Conservation (phyloP, 2,888 invertebrate species). For the Ptychoptera albimana region DNA sequence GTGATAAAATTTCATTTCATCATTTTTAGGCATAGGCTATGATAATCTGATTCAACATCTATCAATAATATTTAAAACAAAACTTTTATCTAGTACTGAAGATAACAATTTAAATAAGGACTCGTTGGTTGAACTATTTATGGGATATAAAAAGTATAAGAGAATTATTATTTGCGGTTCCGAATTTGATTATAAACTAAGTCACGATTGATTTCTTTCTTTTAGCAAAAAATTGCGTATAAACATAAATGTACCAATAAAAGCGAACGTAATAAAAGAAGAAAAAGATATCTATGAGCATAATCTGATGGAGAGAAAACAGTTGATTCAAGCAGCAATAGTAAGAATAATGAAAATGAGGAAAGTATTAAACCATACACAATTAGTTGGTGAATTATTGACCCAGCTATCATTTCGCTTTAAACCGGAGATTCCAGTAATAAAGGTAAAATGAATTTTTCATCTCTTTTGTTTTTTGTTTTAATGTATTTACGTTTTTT, state of each 20-base stretch:
- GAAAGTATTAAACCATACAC: slow-evolving; percentile 84
- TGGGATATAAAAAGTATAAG: slow-evolving; percentile 66
- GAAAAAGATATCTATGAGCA: slow-evolving; percentile 96
- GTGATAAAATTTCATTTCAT: neutral
- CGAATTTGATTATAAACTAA: slow-evolving; percentile 8
- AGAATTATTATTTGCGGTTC: neutral
- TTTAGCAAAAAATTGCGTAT: slow-evolving; percentile 89
- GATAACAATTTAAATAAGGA: slow-evolving; percentile 60
- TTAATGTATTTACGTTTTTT: slow-evolving; percentile 13
- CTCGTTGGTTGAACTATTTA: slow-evolving; percentile 59
- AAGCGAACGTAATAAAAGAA: slow-evolving; percentile 91
- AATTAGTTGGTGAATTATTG: slow-evolving; percentile 89
- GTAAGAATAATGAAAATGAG: slow-evolving; percentile 98
- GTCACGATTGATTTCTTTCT: slow-evolving; percentile 12
- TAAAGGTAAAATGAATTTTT: slow-evolving; percentile 53
- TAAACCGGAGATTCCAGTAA: slow-evolving; percentile 93
- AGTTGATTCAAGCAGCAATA: slow-evolving; percentile 86
- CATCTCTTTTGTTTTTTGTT: slow-evolving; percentile 2
- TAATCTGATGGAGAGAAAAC: slow-evolving; percentile 96
- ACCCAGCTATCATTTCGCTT: slow-evolving; percentile 89
- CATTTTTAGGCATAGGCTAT: slow-evolving; percentile 18
- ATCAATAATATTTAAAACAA: slow-evolving; percentile 87
- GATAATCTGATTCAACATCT: slow-evolving; percentile 52
- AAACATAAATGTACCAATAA: slow-evolving; percentile 95
- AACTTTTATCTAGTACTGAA: slow-evolving; percentile 63